phyloP scores from a whole-genome alignment of 2,113 vertebrate genomes.

The Nanger granti region DNA sequence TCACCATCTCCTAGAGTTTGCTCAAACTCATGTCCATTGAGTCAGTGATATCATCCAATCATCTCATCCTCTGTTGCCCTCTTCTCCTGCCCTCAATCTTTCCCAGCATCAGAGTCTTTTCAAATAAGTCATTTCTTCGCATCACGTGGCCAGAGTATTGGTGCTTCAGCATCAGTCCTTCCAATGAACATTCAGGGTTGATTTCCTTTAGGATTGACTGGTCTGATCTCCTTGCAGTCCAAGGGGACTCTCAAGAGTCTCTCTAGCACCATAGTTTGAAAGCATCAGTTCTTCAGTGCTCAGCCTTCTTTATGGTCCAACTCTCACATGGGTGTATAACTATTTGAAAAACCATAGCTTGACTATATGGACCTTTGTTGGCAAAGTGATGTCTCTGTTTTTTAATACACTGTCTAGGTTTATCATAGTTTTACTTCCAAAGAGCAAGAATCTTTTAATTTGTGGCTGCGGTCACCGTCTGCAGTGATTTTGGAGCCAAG shows the following conservation, averaged over 20 bases:
- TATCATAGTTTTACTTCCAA: not conserved
- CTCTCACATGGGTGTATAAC: not conserved
- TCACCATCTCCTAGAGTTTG: not conserved
- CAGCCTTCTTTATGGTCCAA: not conserved
- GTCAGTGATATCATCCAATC: not conserved
- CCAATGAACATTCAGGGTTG: not conserved
- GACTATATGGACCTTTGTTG: not conserved
- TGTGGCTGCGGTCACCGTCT: fast-evolving
- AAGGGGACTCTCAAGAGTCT: not conserved
- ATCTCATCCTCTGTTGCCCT: not conserved
- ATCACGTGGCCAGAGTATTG: not conserved
- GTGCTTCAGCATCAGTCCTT: not conserved
- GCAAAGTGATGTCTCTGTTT: not conserved
- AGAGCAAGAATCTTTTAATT: not conserved
- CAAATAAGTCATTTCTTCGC: not conserved
- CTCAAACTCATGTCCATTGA: not conserved
- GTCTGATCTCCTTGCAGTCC: not conserved
- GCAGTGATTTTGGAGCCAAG: not conserved
- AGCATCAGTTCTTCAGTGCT: not conserved
- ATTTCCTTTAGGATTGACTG: not conserved
- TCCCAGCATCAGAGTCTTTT: not conserved
- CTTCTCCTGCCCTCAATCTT: not conserved
- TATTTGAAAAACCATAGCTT: not conserved
- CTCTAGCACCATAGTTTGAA: not conserved
- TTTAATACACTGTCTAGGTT: not conserved